A percentile compares a stretch with the other conserved stretches of the same genome.
Evolutionary conservation across 2,113 vertebrate genomes (phyloP).

Genomic region (Mesocricetus auratus): DNA sequence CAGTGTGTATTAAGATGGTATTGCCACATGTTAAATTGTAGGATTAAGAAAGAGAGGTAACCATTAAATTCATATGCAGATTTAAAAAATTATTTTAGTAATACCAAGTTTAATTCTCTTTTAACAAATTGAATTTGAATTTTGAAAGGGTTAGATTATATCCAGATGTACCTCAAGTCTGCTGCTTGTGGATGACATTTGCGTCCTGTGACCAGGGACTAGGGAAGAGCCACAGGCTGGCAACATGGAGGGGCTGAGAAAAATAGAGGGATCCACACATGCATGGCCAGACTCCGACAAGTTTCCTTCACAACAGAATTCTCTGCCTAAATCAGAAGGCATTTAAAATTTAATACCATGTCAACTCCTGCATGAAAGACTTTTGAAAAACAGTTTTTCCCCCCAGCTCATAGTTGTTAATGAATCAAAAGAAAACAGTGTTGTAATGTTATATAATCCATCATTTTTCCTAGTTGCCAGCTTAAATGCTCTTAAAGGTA

Average conservation of each 20-base stretch:
- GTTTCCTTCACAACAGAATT: neutral
- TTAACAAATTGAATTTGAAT: neutral
- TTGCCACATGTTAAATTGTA: neutral
- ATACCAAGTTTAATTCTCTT: neutral
- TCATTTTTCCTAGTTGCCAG: neutral
- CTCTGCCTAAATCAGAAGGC: neutral
- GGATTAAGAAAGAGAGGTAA: neutral
- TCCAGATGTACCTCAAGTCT: neutral
- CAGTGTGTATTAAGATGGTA: slow-evolving; percentile 14
- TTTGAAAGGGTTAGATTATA: neutral
- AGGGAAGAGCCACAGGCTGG: neutral
- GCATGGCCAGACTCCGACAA: accelerated
- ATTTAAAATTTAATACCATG: neutral
- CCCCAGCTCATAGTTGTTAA: too few relatives aligned
- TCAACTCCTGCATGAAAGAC: neutral
- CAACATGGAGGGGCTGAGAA: neutral
- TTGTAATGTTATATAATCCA: neutral
- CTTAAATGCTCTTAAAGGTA: neutral
- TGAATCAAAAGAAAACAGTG: neutral
- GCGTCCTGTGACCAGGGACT: neutral
- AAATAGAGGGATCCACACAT: accelerated
- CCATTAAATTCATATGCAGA: slow-evolving; percentile 35
- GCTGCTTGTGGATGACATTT: neutral
- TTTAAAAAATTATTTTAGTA: slow-evolving; percentile 52
- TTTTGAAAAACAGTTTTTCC: neutral